These are phyloP conservation scores for Phyllotreta striolata DNA, from an alignment of 2,888 invertebrate genomes.

Conservation along the genomic window DNA sequence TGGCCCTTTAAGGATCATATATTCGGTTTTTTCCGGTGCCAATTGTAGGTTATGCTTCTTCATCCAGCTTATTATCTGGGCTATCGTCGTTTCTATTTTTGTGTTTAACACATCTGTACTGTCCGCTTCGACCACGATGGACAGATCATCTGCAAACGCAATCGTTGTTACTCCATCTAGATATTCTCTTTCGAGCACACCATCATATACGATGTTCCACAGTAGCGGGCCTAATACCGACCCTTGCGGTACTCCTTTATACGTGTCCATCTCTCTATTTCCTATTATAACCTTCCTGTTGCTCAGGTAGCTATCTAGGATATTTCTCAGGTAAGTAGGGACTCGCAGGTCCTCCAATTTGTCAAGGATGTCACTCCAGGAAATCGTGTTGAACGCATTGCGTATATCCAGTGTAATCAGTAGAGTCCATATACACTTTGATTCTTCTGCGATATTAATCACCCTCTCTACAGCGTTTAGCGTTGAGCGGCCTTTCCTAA, in stretches of 20 bases:
- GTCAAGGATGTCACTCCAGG: conserved; percentile 14
- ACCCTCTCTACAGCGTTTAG: conserved; percentile 11
- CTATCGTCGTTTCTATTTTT: background rate
- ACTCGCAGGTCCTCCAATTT: too few species aligned
- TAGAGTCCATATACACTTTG: too few species aligned
- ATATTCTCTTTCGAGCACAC: background rate
- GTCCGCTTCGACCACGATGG: background rate
- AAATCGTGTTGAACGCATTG: conserved; percentile 24
- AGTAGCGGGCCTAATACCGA: background rate
- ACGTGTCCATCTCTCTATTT: background rate
- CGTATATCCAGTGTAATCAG: conserved; percentile 17
- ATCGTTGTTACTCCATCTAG: background rate
- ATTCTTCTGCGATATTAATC: background rate
- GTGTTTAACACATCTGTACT: too few species aligned
- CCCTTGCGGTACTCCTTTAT: conserved; percentile 11
- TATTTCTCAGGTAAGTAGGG: conserved; percentile 19
- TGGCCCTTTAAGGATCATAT: too few species aligned
- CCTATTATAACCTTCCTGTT: conserved; percentile 9
- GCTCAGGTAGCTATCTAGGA: conserved; percentile 9
- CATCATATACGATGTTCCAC: background rate
- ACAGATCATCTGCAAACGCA: background rate
- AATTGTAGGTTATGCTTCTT: background rate
- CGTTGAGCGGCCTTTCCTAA: conserved; percentile 20
- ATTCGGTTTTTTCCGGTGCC: background rate
- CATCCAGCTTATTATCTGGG: background rate